phyloP scores from a whole-genome alignment of 23 tunicate genomes.

The Trididemnum nubilum region DNA sequence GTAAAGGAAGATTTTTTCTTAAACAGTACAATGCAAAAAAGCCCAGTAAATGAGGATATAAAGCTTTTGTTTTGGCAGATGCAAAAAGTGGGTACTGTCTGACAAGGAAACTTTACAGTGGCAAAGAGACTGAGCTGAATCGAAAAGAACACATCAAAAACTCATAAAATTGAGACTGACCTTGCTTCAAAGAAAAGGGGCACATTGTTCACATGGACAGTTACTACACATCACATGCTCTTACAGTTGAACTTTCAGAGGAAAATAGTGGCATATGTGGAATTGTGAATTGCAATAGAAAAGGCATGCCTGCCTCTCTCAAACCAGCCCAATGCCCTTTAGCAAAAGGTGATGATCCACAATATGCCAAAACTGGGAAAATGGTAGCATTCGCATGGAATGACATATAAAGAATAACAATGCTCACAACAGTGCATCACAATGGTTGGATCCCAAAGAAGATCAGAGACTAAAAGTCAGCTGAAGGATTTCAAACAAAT shows the following conservation, averaged over 20 bases:
- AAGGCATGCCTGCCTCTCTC: constrained; percentile 32
- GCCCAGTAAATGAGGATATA: constrained; percentile 34
- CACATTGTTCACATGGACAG: constrained; percentile 42
- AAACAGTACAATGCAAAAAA: constrained; percentile 34
- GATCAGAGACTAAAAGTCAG: constrained; percentile 28
- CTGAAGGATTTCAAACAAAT: constrained; percentile 9
- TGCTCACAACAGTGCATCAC: constrained; percentile 36
- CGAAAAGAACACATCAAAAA: constrained; percentile 31
- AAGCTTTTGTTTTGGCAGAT: constrained; percentile 36
- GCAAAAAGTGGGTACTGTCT: constrained; percentile 33
- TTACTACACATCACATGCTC: constrained; percentile 31
- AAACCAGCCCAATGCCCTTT: constrained; percentile 28
- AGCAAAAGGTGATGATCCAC: constrained; percentile 36
- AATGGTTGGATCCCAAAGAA: constrained; percentile 25
- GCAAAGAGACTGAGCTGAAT: constrained; percentile 30
- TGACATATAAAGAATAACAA: constrained; percentile 24
- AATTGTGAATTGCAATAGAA: constrained; percentile 34
- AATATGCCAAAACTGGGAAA: constrained; percentile 13
- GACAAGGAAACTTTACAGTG: constrained; percentile 27
- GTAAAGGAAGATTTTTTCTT: constrained; percentile 30
- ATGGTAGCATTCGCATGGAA: constrained; percentile 37
- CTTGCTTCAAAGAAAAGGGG: constrained; percentile 14
- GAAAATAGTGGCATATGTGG: constrained; percentile 30
- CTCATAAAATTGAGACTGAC: constrained; percentile 25
- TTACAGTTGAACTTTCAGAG: constrained; percentile 17